Percentiles rank a stretch among this genome's conserved stretches.
Conservation (phyloP, 2,113 vertebrate genomes). For the Cygnus atratus region DNA sequence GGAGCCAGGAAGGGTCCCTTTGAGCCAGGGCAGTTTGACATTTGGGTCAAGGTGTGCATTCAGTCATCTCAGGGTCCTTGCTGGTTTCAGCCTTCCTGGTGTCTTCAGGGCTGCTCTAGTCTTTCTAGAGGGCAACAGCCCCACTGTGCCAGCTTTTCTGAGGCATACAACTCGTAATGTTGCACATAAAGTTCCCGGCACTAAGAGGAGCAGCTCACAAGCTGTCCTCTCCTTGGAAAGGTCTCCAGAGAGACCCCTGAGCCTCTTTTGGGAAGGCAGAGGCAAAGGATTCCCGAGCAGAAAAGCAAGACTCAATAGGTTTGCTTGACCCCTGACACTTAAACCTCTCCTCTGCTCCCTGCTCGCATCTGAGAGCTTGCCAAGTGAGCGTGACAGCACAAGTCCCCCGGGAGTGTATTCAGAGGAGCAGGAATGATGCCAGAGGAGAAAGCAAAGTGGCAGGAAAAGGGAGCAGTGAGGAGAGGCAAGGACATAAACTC, state of each 20-base stretch:
- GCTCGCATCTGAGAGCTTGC: background rate
- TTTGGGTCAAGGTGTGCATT: background rate
- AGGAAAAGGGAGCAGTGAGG: background rate
- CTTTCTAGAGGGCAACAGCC: background rate
- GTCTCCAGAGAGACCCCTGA: background rate
- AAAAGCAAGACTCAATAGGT: background rate
- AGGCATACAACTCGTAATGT: background rate
- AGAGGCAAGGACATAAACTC: background rate
- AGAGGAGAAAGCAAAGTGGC: slow-evolving; percentile 35
- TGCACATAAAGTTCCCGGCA: background rate
- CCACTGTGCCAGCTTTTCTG: background rate
- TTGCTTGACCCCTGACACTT: background rate
- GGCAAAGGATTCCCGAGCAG: background rate
- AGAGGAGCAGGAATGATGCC: slow-evolving; percentile 20
- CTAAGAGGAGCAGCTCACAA: background rate
- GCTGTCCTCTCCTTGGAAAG: background rate
- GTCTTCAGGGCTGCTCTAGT: slow-evolving; percentile 4
- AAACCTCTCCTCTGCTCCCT: background rate
- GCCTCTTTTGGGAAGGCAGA: background rate
- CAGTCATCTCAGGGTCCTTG: fast-evolving
- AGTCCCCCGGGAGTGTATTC: background rate
- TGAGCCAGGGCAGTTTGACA: background rate
- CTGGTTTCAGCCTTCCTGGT: background rate
- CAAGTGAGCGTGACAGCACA: background rate
- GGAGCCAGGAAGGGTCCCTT: background rate